Base-by-base conservation (phyloP, 2,888 invertebrate species). In the Slavum lentiscoides region DNA sequence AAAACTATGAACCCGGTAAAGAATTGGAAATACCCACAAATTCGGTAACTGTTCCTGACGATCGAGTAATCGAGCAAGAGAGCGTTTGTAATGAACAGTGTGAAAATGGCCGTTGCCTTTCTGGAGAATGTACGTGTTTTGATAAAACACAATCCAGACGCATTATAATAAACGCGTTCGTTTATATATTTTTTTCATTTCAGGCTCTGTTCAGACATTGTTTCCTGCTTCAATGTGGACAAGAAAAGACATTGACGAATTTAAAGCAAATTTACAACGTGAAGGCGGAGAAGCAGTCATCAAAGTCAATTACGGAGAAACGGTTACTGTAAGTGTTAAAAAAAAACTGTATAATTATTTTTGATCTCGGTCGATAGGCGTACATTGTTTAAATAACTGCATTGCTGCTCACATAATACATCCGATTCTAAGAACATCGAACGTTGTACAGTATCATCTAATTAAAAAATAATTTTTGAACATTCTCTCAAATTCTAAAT, bases 191-290 rank as follows among this genome's bases (percentile, higher is more conserved):
- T 58, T 53, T 23, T 55, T 58, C 7, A n/a, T 30, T 17, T 37
- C 13, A 80, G 80, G 72, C 17, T 72, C 80, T 43, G 80, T 80
- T 72, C 80, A 80, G 62, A 80, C 80, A 66, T 89, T 93, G 81
- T 90, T 91, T 58, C 90, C 92, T 43, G 95, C 98, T 0, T 94
- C 94, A 83, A 96, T 99, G 93, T 99, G 99, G 99, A 99, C 97
- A 0, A 90, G 95, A 59, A 90, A 91, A 85, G 96, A 97, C 84
- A 91, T 98, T 58, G 91, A 90, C 61, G 92, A 92, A 85, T 99
- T 99, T 88, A 99, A 99, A 87, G 92, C 93, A 83, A 91, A 93
- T 0, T 94, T 97, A 15, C 88, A 90, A 53, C 91, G 91, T 82
- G 92, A 93, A 84, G 92, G 91, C 15, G 92, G 94, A 66, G 95